Evolutionary conservation across 2,888 invertebrate species (phyloP), one percentile per base, ranked within the genome.

Genomic region (Helleia helle): DNA sequence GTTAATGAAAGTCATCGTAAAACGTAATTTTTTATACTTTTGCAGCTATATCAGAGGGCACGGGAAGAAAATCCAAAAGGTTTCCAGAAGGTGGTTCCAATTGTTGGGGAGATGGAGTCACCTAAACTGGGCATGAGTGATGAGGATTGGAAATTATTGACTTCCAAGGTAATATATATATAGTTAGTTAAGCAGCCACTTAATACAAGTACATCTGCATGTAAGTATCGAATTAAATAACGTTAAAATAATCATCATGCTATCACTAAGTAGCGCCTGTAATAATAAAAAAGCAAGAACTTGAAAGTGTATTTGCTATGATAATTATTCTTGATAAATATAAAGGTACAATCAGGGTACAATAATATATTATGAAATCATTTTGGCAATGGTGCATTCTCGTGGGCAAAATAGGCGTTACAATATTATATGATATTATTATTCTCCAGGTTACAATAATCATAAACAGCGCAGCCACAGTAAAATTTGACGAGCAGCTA

Each of bases 401-500:
- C n/a, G n/a, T n/a, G n/a, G n/a, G n/a, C n/a, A n/a, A n/a, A n/a
- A n/a, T n/a, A n/a, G n/a, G n/a, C n/a, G n/a, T n/a, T n/a, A n/a
- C n/a, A n/a, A n/a, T n/a, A n/a, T n/a, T n/a, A n/a, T n/a, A n/a
- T n/a, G n/a, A n/a, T n/a, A n/a, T n/a, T n/a, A n/a, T n/a, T n/a
- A n/a, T n/a, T n/a, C n/a, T n/a, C n/a, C 58, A 84, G 84, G 72
- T 79, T 1, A 62, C 79, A 29, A 62, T 84, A 9, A 81, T 84
- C 46, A 77, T 84, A 41, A 79, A 84, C 47, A 64, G 70, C 1
- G 84, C 84, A 0, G 84, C 83, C 0, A 84, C 84, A 0, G 84
- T 84, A 0, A 80, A 90, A 54, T 96, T 96, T 58, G 93, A 95
- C 62, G 95, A 95, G 66, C 90, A 90, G 40, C 79, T 96, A 8